phyloP scores from a whole-genome alignment of 2,888 invertebrate genomes.

The Latheticus oryzae region DNA sequence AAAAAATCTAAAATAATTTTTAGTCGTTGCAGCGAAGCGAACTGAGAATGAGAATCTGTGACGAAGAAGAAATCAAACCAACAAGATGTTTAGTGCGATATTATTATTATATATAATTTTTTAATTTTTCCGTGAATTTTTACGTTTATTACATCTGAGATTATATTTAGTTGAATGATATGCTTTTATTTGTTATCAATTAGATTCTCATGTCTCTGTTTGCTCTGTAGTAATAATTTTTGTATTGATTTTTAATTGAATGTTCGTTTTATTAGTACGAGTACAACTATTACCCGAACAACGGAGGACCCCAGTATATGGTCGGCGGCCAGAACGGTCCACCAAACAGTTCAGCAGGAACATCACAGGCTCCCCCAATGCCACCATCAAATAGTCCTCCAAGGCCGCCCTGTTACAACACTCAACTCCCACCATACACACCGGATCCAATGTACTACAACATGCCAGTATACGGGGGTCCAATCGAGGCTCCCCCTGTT shows the following conservation, averaged over 20 bases:
- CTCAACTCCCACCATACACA: slow-evolving; percentile 42
- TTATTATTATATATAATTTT: too few species aligned
- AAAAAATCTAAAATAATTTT: too few species aligned
- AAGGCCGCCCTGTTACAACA: slow-evolving; percentile 49
- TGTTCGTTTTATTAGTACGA: slow-evolving; percentile 55
- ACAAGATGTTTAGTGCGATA: too few species aligned
- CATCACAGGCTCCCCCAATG: slow-evolving; percentile 46
- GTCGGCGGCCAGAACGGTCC: slow-evolving; percentile 54
- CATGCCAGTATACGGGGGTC: slow-evolving; percentile 57
- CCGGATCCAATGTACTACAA: slow-evolving; percentile 55
- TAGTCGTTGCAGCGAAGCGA: too few species aligned
- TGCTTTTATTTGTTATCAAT: too few species aligned
- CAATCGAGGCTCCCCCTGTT: slow-evolving; percentile 55
- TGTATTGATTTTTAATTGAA: slow-evolving; percentile 10
- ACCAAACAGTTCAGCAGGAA: slow-evolving; percentile 6
- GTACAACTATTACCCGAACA: slow-evolving; percentile 60
- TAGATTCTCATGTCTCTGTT: too few species aligned
- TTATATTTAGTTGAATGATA: too few species aligned
- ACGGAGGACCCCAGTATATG: slow-evolving; percentile 57
- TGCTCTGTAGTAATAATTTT: slow-evolving; percentile 3
- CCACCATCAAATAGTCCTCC: slow-evolving; percentile 55
- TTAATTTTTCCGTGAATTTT: too few species aligned
- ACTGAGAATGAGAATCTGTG: too few species aligned
- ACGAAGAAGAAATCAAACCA: too few species aligned
- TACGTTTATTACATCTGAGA: too few species aligned